A percentile compares a stretch with the other conserved stretches of the same genome.
phyloP scores from a whole-genome alignment of 2,797 vertebrate species.

The Setipinna tenuifilis region DNA sequence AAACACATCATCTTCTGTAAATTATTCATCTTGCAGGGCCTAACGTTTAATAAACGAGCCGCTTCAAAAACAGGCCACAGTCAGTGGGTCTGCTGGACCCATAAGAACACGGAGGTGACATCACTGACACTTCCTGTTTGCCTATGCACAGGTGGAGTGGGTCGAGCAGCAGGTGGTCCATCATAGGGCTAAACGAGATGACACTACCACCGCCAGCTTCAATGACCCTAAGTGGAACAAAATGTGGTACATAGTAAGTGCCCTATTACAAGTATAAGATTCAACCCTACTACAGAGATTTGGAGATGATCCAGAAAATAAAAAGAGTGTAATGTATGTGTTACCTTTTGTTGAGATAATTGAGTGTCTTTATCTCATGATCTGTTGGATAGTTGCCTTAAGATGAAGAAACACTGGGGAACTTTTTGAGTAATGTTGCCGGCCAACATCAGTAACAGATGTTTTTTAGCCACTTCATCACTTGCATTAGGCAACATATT shows the following conservation, averaged over 20 bases:
- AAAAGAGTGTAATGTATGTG: no score
- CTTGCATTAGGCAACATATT: no score
- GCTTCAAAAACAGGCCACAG: not conserved
- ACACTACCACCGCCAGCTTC: slow-evolving; percentile 74
- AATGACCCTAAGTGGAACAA: slow-evolving; percentile 86
- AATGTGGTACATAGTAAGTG: slow-evolving; percentile 93
- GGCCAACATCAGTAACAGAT: no score
- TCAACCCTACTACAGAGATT: not conserved
- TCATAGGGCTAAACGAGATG: slow-evolving; percentile 84
- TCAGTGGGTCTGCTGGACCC: not conserved
- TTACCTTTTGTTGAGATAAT: no score
- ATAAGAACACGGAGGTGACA: not conserved
- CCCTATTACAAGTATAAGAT: not conserved
- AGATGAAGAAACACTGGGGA: no score
- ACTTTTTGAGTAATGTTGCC: no score
- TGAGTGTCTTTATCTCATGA: no score
- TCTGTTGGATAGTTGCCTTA: no score
- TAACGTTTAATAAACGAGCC: not conserved
- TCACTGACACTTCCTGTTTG: not conserved
- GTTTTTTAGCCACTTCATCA: no score
- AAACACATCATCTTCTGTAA: not conserved
- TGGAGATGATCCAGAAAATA: slow-evolving; percentile 29
- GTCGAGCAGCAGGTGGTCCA: slow-evolving; percentile 90
- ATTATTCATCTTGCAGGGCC: not conserved
- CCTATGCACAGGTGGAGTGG: slow-evolving; percentile 89